Evolutionary conservation across 2,888 invertebrate genomes (phyloP).

Genomic region (Synergus umbraculus): DNA sequence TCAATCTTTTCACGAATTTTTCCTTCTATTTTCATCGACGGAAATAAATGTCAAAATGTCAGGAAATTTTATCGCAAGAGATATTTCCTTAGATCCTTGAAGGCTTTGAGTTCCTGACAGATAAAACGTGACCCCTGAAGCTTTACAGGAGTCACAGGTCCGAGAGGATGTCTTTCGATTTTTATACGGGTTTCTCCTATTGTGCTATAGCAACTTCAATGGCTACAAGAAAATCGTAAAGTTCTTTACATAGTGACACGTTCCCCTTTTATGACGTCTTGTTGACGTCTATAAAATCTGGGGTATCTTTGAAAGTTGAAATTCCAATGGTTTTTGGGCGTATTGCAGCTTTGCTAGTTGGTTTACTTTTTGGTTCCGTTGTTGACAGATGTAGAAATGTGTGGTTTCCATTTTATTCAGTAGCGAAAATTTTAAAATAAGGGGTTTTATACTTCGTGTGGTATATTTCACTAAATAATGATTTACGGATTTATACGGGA

Average conservation of each 20-base stretch:
- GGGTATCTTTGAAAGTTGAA: not conserved
- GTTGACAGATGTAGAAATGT: not conserved
- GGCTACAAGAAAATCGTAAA: not conserved
- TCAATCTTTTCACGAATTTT: slow-evolving; percentile 21
- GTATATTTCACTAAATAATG: not conserved
- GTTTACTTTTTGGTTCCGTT: not conserved
- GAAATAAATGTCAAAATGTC: slow-evolving; percentile 21
- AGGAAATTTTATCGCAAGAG: slow-evolving; percentile 13
- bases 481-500: not conserved
- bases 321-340: not conserved
- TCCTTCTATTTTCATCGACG: not conserved
- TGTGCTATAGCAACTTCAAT: not conserved
- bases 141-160: slow-evolving; percentile 13
- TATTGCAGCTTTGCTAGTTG: not conserved
- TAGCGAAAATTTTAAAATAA: not conserved
- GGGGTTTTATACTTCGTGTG: not conserved
- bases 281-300: slow-evolving; percentile 23
- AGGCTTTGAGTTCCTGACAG: not conserved
- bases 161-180: slow-evolving; percentile 21
- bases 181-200: slow-evolving; percentile 23
- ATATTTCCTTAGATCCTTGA: slow-evolving; percentile 13
- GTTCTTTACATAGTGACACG: not conserved
- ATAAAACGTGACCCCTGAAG: slow-evolving; percentile 37
- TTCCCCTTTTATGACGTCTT: slow-evolving; percentile 10
- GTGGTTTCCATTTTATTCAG: not conserved